Evolutionary conservation across 2,797 vertebrate genomes (phyloP).

Genomic region (Acanthurus lineatus): DNA sequence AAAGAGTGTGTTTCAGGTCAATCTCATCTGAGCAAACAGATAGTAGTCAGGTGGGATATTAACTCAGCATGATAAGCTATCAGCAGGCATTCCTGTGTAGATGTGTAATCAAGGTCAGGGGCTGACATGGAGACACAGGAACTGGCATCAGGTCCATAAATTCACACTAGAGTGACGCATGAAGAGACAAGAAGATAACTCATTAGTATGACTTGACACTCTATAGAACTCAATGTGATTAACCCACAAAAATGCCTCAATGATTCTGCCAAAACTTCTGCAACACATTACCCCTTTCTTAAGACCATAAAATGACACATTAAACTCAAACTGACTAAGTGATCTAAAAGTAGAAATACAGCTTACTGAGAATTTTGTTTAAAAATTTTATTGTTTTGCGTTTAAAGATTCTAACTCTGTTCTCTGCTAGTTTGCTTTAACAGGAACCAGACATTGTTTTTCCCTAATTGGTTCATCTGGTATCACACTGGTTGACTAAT

Average conservation of each 20-base stretch:
- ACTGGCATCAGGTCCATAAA: slow-evolving; percentile 47
- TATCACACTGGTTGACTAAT: slow-evolving; percentile 11
- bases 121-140: slow-evolving; percentile 47
- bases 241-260: not conserved
- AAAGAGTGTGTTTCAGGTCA: slow-evolving; percentile 27
- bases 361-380: not conserved
- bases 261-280: slow-evolving; percentile 23
- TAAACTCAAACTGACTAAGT: not conserved
- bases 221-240: slow-evolving; percentile 33
- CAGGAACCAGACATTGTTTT: not conserved
- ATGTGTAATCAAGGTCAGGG: slow-evolving; percentile 58
- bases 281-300: not conserved
- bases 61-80: slow-evolving; percentile 71
- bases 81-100: slow-evolving; percentile 69
- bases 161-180: slow-evolving; percentile 57
- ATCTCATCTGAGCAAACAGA: slow-evolving; percentile 61
- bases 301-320: not conserved
- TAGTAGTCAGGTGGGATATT: slow-evolving; percentile 57
- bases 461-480: not conserved
- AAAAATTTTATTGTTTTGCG: not conserved
- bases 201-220: slow-evolving; percentile 35
- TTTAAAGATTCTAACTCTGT: not conserved
- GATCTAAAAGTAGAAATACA: not conserved
- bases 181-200: slow-evolving; percentile 36
- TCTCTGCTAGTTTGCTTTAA: slow-evolving; percentile 4